Conservation (phyloP, 2,888 invertebrate species). For the Zele albiditarsus region DNA sequence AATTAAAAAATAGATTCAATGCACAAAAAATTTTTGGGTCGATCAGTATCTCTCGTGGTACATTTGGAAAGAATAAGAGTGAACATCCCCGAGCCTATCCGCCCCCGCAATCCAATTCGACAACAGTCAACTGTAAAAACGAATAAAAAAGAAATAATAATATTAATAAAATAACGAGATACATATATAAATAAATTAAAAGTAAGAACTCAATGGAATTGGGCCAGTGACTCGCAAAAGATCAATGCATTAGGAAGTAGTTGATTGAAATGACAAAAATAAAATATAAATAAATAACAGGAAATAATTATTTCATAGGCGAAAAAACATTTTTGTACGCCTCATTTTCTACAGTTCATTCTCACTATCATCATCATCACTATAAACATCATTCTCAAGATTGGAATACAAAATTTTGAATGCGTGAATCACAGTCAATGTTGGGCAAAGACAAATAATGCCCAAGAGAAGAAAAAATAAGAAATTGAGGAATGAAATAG, state of each 20-base stretch:
- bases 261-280: conserved; percentile 19
- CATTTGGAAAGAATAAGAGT: conserved; percentile 31
- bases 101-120: conserved; percentile 15
- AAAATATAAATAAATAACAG: conserved; percentile 30
- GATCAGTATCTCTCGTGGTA: conserved; percentile 30
- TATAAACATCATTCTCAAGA: neutral
- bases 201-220: neutral
- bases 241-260: neutral
- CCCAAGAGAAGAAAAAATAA: neutral
- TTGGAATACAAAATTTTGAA: conserved; percentile 47
- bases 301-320: conserved; percentile 44
- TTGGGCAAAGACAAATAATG: neutral
- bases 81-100: neutral
- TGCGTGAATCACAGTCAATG: conserved; percentile 39
- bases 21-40: neutral
- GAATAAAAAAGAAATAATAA: conserved; percentile 14
- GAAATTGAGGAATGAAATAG: neutral
- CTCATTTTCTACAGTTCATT: conserved; percentile 57
- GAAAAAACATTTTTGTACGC: conserved; percentile 55
- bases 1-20: neutral
- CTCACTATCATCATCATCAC: conserved; percentile 39
- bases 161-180: neutral
- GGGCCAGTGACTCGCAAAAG: conserved; percentile 5
- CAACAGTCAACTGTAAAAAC: conserved; percentile 22
- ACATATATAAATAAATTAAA: conserved; percentile 2